These are phyloP conservation scores for Enteromius unitaeniatus DNA, from an alignment of 2,797 vertebrate species.

Conservation along the genomic window DNA sequence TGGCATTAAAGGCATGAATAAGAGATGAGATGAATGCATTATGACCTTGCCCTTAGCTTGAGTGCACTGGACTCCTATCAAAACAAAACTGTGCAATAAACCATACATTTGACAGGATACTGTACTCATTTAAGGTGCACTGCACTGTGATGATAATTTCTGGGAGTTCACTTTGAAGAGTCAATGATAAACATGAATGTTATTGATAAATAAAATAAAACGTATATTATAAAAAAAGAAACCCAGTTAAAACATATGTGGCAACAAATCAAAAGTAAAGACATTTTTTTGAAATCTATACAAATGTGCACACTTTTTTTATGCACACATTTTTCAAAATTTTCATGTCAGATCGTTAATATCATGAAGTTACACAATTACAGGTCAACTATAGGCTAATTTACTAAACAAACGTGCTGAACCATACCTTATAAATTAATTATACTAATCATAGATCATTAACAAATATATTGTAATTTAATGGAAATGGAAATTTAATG, in stretches of 20 bases:
- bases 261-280: background rate
- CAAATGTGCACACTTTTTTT: background rate
- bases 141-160: background rate
- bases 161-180: background rate
- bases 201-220: background rate
- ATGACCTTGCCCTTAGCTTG: conserved; percentile 43
- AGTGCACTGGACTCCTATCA: conserved; percentile 14
- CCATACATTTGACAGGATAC: background rate
- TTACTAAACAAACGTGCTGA: background rate
- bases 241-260: background rate
- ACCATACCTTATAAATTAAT: background rate
- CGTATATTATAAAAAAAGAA: background rate
- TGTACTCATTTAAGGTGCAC: background rate
- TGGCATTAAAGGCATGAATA: conserved; percentile 70
- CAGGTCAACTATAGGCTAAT: background rate
- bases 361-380: background rate
- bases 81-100: conserved; percentile 22
- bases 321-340: background rate
- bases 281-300: background rate
- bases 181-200: background rate
- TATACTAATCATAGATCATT: too few species aligned
- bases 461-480: background rate
- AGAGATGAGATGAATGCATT: conserved; percentile 63
- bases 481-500: background rate
- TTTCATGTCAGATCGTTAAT: background rate